A percentile compares a stretch with the other conserved stretches of the same genome.
Evolutionary conservation across 2,797 vertebrate genomes (phyloP).

Genomic region (Poeciliopsis presidionis): DNA sequence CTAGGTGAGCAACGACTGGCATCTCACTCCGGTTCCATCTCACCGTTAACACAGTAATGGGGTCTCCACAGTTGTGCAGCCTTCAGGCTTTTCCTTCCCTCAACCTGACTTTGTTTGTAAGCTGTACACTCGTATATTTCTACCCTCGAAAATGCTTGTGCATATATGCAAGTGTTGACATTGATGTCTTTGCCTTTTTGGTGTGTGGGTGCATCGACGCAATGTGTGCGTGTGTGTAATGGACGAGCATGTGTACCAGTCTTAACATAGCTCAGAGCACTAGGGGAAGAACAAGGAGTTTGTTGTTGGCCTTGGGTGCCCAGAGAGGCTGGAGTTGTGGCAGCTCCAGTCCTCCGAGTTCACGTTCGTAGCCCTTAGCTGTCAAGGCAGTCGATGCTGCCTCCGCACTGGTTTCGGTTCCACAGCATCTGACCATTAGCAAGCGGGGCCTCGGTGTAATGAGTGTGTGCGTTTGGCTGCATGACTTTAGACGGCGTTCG

Average conservation of each 20-base stretch:
- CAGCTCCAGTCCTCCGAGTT: constrained; percentile 78
- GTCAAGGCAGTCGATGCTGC: constrained; percentile 74
- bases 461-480: constrained; percentile 45
- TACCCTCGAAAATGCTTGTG: constrained; percentile 51
- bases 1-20: constrained; percentile 69
- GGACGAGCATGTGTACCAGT: constrained; percentile 34
- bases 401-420: constrained; percentile 73
- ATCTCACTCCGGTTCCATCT: constrained; percentile 64
- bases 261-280: constrained; percentile 68
- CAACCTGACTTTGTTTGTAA: constrained; percentile 48
- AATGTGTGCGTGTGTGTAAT: constrained; percentile 18
- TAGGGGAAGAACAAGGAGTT: constrained; percentile 79
- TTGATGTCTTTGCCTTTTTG: constrained; percentile 51
- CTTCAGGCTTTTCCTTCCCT: constrained; percentile 66
- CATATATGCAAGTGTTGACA: constrained; percentile 63
- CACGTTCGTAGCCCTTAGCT: constrained; percentile 84
- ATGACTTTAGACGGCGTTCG: constrained; percentile 41
- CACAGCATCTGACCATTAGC: constrained; percentile 68
- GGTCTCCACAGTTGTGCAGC: constrained; percentile 58
- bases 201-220: constrained; percentile 58
- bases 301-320: constrained; percentile 80
- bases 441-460: constrained; percentile 64
- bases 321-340: constrained; percentile 80
- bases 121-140: constrained; percentile 51
- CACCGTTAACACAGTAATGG: constrained; percentile 55